Evolutionary conservation across 92 coral and sea anemone species (phyloP), one percentile per base, ranked within the genome.

Genomic region (Diadumene lineata): DNA sequence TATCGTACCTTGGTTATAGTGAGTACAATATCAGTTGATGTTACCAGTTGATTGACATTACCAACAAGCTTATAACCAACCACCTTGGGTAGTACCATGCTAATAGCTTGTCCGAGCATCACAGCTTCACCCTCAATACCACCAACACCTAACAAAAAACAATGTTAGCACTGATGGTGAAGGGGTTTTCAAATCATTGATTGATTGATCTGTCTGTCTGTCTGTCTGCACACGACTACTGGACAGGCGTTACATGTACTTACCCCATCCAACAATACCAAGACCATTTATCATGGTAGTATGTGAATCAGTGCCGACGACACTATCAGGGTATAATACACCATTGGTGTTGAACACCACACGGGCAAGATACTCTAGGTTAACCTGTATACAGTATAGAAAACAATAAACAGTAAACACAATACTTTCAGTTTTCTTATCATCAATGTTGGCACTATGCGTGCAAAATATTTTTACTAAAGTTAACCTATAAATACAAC

Each of bases 241-340:
- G 48, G 6, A 6, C 48, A 38, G 48, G 6, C 6, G 48, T 38
- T 38, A 38, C 13, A 4, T 38, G 13, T 38, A 38, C 97, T 70
- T 73, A 94, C 98, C 98, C 98, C 98, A 94, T n/a, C 98, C 98
- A 43, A 94, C 89, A 73, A 94, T 84, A 24, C 98, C 98, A 27
- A 94, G 94, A 17, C 98, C 98, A 76, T 94, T 94, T 31, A 94
- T 94, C 98, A 94, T 94, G 4, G 98, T 94, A n/a, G 98, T 94
- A 63, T 94, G 98, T 2, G 98, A 94, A 70, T 94, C 98, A 57
- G 98, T 94, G 25, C 98, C 98, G 1, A 94, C 98, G 34, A 94
- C 85, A 79, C 97, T 94, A 77, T 94, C 98, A 1, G 98, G 98
- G 67, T 87, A 94, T 67, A 94, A 56, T 24, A 94, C 66, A 1